Percentiles rank a stretch among this genome's conserved stretches.
Conservation (phyloP, 2,888 invertebrate species). For the Philhelius pedissequus region DNA sequence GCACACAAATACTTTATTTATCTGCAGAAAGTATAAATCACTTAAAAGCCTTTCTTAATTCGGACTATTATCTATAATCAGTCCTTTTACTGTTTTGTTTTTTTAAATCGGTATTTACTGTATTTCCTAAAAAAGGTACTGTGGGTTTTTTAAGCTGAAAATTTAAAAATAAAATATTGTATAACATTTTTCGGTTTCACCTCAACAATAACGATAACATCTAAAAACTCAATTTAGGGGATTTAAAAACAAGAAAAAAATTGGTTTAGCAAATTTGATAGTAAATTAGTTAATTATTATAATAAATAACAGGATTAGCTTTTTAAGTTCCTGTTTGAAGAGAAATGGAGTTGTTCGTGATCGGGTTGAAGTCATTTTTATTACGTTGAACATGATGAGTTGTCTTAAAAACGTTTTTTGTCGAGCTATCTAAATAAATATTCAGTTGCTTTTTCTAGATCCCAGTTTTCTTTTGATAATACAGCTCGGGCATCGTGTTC, state of each 20-base stretch:
- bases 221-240: conserved; percentile 40
- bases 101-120: conserved; percentile 2
- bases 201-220: conserved; percentile 49
- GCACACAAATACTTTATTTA: conserved; percentile 41
- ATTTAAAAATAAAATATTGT: conserved; percentile 12
- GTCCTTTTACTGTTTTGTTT: background rate
- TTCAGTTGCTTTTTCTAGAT: conserved; percentile 94
- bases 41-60: conserved; percentile 15
- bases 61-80: conserved; percentile 8
- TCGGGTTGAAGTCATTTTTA: conserved; percentile 30
- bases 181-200: conserved; percentile 37
- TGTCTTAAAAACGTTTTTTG: conserved; percentile 9
- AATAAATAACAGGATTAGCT: conserved; percentile 55
- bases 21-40: conserved; percentile 24
- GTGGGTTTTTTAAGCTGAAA: conserved; percentile 24
- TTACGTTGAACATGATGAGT: conserved; percentile 37
- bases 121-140: conserved; percentile 17
- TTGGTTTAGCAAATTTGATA: conserved; percentile 37
- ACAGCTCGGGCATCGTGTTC: conserved; percentile 93
- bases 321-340: conserved; percentile 41
- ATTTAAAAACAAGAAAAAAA: conserved; percentile 17
- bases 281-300: conserved; percentile 27
- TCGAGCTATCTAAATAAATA: conserved; percentile 87
- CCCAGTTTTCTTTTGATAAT: conserved; percentile 95
- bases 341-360: conserved; percentile 27